A percentile compares a stretch with the other conserved stretches of the same genome.
phyloP scores from a whole-genome alignment of 2,888 invertebrate species.

The Xanthorhoe spadicearia region DNA sequence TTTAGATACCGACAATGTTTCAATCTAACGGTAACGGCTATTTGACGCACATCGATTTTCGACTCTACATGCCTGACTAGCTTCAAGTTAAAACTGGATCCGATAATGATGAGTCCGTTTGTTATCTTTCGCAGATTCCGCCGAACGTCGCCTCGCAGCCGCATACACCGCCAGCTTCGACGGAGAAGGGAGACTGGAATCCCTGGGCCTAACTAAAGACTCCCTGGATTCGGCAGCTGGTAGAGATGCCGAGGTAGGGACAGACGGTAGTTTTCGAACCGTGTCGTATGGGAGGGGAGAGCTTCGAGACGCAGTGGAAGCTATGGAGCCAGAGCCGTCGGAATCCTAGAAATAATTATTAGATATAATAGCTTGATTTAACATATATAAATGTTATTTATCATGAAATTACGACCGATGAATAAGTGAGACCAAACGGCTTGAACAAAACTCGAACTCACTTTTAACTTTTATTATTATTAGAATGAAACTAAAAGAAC shows the following conservation, averaged over 20 bases:
- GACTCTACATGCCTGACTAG: not conserved
- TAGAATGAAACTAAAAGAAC: too few relatives aligned
- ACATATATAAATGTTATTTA: too few relatives aligned
- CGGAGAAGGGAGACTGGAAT: constrained; percentile 85
- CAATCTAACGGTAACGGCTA: too few relatives aligned
- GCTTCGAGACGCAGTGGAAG: constrained; percentile 74
- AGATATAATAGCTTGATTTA: not conserved
- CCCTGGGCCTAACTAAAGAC: constrained; percentile 75
- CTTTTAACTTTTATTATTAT: too few relatives aligned
- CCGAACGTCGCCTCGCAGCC: constrained; percentile 80
- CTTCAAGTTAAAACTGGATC: constrained; percentile 87
- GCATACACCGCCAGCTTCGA: constrained; percentile 86
- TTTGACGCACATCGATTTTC: not conserved
- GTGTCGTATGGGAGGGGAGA: constrained; percentile 78
- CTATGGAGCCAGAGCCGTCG: constrained; percentile 77
- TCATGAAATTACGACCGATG: too few relatives aligned
- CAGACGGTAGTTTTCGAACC: constrained; percentile 76
- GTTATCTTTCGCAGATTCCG: constrained; percentile 85
- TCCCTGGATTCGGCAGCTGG: constrained; percentile 82
- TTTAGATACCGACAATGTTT: too few relatives aligned
- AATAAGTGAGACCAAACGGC: too few relatives aligned
- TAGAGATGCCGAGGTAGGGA: constrained; percentile 79
- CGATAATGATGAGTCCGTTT: constrained; percentile 88
- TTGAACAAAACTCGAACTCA: too few relatives aligned
- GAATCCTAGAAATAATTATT: constrained; percentile 63